Conservation (phyloP, 2,888 invertebrate species). For the Cheilosia vernalis region DNA sequence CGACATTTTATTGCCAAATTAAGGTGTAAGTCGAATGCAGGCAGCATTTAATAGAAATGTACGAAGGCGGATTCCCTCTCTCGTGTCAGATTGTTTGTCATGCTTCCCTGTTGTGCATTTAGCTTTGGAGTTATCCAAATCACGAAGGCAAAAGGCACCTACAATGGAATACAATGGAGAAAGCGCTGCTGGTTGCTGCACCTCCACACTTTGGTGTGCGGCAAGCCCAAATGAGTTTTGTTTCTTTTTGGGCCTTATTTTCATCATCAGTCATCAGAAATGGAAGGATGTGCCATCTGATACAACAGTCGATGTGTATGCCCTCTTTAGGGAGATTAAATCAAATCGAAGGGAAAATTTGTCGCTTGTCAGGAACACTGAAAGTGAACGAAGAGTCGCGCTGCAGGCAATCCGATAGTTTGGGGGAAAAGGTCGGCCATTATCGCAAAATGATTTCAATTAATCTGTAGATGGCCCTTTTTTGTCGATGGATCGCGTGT, state of each 20-base stretch:
- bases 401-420: conserved; percentile 8
- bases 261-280: conserved; percentile 56
- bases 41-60: conserved; percentile 59
- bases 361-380: conserved; percentile 57
- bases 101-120: conserved; percentile 22
- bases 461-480: conserved; percentile 56
- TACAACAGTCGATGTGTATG: conserved; percentile 32
- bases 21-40: conserved; percentile 62
- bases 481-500: conserved; percentile 12
- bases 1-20: conserved; percentile 72
- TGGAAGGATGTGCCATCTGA: conserved; percentile 63
- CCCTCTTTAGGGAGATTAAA: conserved; percentile 31
- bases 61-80: conserved; percentile 33
- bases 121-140: conserved; percentile 26
- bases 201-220: conserved; percentile 26
- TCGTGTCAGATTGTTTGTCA: conserved; percentile 50
- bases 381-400: conserved; percentile 42
- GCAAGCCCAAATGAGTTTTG: conserved; percentile 59
- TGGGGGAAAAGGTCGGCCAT: conserved; percentile 33
- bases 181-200: conserved; percentile 64
- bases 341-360: conserved; percentile 51
- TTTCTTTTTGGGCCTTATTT: conserved; percentile 13
- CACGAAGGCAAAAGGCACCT: conserved; percentile 17
- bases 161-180: conserved; percentile 64
- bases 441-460: conserved; percentile 41